Base-by-base conservation (phyloP, 2,888 invertebrate species). In the Agrotis ipsilon region DNA sequence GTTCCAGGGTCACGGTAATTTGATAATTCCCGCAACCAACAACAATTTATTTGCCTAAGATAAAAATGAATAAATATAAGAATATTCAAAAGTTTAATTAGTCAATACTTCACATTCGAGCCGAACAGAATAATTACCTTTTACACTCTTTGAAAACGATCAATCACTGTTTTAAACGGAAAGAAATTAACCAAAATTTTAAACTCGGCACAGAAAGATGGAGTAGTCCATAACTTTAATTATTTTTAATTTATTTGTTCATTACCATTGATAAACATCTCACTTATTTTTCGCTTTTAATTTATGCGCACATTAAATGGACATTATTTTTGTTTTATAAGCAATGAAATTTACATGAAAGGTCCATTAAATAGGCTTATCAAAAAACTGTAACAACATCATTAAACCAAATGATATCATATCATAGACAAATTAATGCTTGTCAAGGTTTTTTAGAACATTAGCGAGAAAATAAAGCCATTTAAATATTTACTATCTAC, bases 171-270 rank as follows among this genome's bases (percentile, higher is more conserved):
- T 62, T 75, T 46, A 68, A 78, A 60, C 60, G 39, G 18, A 61
- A 72, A 58, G 27, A 66, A 57, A 72, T 54, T 61, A 72, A 78
- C 62, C 0, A 54, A 73, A 60, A 69, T 61, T 32, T 72, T 27
- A 48, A 61, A 62, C 19, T 43, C 51, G 45, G n/a, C 43, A 46
- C 27, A 65, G 59, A 61, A 68, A 68, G 48, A 72, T 46, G 46
- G 5, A 64, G 24, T 49, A 49, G 62, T 62, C 19, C 65, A 24
- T 66, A 58, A 21, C 21, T 43, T 65, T 65, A 64, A 58, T 79
- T 67, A 82, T 65, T 68, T 65, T 82, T 19, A 67, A 75, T 72
- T 75, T 69, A 49, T 73, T 51, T 64, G 21, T 49, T 61, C 9
- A 57, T 66, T 82, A 78, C 71, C 57, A 58, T 63, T 63, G 55